Base-by-base conservation (phyloP, 2,113 vertebrate genomes). In the Vulpes vulpes region DNA sequence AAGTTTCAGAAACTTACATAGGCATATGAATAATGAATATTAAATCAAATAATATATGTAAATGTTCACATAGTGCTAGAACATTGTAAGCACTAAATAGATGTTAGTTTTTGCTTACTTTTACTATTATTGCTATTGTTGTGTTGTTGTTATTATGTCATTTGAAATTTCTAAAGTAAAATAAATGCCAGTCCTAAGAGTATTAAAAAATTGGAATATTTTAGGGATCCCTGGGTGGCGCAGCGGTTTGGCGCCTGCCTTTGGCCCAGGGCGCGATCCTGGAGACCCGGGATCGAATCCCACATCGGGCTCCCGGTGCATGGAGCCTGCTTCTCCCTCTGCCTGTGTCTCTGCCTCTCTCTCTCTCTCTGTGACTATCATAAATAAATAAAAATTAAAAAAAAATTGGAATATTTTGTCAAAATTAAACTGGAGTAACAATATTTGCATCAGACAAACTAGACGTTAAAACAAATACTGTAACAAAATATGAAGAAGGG, bases 161-260 rank as follows among this genome's bases (percentile, higher is more conserved):
- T 91, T 73, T 86, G 27, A 73, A 23, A 92, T 65, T 82, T 88
- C 17, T 82, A 65, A 82, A 69, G 67, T n/a, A 49, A 88, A 92
- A 49, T 93, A 22, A 83, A 23, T n/a, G 32, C 10, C 3, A 38
- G 35, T 79, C 7, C 1, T 64, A 43, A 82, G 89, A 62, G 0
- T 74, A 43, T 57, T 17, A 81, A 60, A 67, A 76, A 64, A 64
- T 11, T 30, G 43, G 32, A 69, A 76, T 17, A 76, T 51, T 51
- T 76, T 76, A n/a, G n/a, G n/a, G n/a, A n/a, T n/a, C n/a, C n/a
- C n/a, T n/a, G n/a, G n/a, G n/a, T n/a, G n/a, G n/a, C n/a, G n/a
- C n/a, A n/a, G n/a, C n/a, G n/a, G n/a, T n/a, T n/a, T n/a, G n/a
- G n/a, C n/a, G n/a, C n/a, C n/a, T n/a, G n/a, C n/a, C n/a, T n/a